Conservation (phyloP, 2,888 invertebrate species). For the Lasioglossum marginatum region DNA sequence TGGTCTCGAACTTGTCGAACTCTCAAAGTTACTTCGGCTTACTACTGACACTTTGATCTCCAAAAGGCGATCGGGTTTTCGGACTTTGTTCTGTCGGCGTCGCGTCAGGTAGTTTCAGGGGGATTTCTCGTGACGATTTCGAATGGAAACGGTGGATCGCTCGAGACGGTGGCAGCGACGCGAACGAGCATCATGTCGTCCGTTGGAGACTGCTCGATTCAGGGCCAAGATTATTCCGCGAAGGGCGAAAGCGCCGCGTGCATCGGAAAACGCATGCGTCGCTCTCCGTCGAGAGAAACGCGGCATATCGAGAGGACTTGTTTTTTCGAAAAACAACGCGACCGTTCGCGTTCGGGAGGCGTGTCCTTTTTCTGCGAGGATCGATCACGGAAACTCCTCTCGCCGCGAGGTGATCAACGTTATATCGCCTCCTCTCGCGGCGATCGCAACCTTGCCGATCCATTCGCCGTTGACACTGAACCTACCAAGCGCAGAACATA, state of each 20-base stretch:
- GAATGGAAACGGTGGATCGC: conserved; percentile 3
- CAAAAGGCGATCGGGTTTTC: neutral
- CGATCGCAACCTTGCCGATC: neutral
- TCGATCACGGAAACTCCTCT: conserved; percentile 24
- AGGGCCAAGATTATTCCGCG: conserved; percentile 68
- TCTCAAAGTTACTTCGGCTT: neutral
- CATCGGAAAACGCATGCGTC: conserved; percentile 69
- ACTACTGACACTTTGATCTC: neutral
- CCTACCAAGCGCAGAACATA: too few species aligned
- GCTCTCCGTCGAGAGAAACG: conserved; percentile 31
- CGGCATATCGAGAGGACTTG: conserved; percentile 28
- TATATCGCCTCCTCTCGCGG: neutral
- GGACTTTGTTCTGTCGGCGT: neutral
- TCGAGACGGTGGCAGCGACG: conserved; percentile 29
- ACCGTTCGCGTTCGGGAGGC: neutral
- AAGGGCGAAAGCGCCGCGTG: conserved; percentile 58
- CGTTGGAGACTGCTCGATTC: conserved; percentile 68
- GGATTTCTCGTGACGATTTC: neutral
- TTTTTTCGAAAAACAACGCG: conserved; percentile 47
- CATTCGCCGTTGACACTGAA: neutral
- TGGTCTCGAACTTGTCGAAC: neutral
- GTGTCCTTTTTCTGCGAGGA: conserved; percentile 22
- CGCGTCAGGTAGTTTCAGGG: neutral
- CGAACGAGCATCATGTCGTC: conserved; percentile 31
- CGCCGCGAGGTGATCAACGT: neutral